These are phyloP conservation scores for Leptodirus hochenwartii DNA, from an alignment of 2,888 invertebrate genomes.

Conservation along the genomic window DNA sequence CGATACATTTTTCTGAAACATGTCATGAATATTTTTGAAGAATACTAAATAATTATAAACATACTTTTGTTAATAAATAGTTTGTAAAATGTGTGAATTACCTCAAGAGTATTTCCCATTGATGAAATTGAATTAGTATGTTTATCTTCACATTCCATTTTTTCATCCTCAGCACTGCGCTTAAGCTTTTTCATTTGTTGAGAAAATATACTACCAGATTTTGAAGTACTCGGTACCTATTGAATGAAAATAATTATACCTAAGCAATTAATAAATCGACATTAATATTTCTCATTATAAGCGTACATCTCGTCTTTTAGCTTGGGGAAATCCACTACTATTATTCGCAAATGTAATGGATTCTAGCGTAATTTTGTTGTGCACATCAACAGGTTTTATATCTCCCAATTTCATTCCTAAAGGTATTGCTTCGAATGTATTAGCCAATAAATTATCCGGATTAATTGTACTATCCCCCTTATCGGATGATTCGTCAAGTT, in stretches of 20 bases:
- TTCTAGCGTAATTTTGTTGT: too few relatives aligned
- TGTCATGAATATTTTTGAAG: constrained; percentile 18
- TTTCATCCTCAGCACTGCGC: constrained; percentile 11
- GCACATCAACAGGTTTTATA: constrained; percentile 14
- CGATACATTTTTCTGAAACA: constrained; percentile 13
- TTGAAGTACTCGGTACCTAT: constrained; percentile 17
- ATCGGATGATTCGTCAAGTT: too few relatives aligned
- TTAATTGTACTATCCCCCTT: constrained; percentile 1
- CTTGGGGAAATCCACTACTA: constrained; percentile 36
- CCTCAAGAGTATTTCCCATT: constrained; percentile 1
- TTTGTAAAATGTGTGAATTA: background rate
- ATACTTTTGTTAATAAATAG: constrained; percentile 11
- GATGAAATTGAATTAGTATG: constrained; percentile 13
- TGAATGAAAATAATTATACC: constrained; percentile 8
- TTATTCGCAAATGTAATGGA: constrained; percentile 15
- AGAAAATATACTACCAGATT: constrained; percentile 32
- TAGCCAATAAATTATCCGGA: constrained; percentile 1
- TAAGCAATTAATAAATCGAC: constrained; percentile 3
- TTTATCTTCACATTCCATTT: constrained; percentile 10
- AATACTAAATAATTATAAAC: constrained; percentile 11
- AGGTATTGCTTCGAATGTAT: constrained; percentile 3
- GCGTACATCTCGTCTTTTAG: constrained; percentile 26
- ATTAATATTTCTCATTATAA: constrained; percentile 6
- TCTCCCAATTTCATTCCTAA: too few relatives aligned
- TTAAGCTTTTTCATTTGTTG: constrained; percentile 27